Base-by-base conservation (phyloP, 2,113 vertebrate genomes). In the Caranx melampygus region DNA sequence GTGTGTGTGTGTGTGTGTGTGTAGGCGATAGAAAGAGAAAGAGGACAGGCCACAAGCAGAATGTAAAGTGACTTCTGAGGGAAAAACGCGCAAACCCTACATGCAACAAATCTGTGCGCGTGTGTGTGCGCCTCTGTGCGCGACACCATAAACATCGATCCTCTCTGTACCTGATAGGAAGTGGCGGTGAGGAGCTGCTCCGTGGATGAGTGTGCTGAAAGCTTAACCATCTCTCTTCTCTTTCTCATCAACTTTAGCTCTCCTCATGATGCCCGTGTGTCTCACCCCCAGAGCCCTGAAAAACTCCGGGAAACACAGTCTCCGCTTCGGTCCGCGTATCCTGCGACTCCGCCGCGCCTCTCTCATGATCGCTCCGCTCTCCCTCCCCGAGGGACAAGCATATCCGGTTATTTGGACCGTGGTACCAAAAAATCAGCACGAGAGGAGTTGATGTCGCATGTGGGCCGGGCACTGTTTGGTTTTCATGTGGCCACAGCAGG, bases 91-190 rank as follows among this genome's bases (percentile, higher is more conserved):
- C 26, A 26, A 26, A 26, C 26, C 14, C 34, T 3, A 51, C 45
- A 58, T 35, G n/a, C 84, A 83, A 89, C 83, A 75, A 26, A 21
- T 55, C 31, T 52, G 20, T 8, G 65, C 37, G 44, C 13, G 68
- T 20, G 26, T 9, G 9, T 14, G 26, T 34, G 52, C 26, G 64
- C 16, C 69, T 16, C 16, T 3, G 54, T 18, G 69, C 33, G 42
- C 14, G 40, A 18, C 20, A n/a, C 14, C 3, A 18, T 33, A 51
- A 52, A 37, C 33, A 33, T 44, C 37, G 13, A 79, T 12, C 65
- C 57, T 16, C 52, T 74, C 11, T 31, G 5, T 82, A 90, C 87
- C 89, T 90, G 67, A n/a, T 54, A 16, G 64, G 68, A 78, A 59
- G 63, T 68, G 61, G 45, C 59, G 42, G 49, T 11, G 11, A 37